A percentile compares a stretch with the other conserved stretches of the same genome.
phyloP scores from a whole-genome alignment of 2,113 vertebrate species.

The Anguilla rostrata region DNA sequence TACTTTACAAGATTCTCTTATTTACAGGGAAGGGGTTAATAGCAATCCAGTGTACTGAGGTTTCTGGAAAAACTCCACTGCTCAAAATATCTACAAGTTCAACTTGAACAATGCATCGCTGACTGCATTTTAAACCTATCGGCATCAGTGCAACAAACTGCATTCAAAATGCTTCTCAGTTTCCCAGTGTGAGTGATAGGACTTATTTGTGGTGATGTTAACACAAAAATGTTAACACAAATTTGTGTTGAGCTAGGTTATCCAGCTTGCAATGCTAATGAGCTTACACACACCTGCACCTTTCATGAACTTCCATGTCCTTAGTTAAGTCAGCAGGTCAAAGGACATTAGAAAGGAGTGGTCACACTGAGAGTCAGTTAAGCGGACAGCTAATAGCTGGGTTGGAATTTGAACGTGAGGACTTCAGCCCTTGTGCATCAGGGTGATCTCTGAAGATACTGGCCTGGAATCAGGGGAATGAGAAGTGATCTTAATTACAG shows the following conservation, averaged over 20 bases:
- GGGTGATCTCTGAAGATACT: not conserved
- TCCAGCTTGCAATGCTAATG: not conserved
- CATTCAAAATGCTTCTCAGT: not conserved
- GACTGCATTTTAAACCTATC: not conserved
- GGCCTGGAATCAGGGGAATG: not conserved
- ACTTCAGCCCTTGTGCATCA: not conserved
- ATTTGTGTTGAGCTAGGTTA: not conserved
- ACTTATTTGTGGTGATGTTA: not conserved
- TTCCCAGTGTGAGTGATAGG: not conserved
- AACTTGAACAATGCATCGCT: slow-evolving; percentile 33
- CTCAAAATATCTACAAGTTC: slow-evolving; percentile 63
- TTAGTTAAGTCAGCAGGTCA: too few relatives aligned
- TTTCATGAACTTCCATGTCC: too few relatives aligned
- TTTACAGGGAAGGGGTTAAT: slow-evolving; percentile 62
- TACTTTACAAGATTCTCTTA: slow-evolving; percentile 63
- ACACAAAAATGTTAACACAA: not conserved
- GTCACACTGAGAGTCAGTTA: not conserved
- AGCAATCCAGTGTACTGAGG: slow-evolving; percentile 58
- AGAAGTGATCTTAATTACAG: not conserved
- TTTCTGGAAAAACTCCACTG: slow-evolving; percentile 41
- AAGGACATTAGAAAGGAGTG: not conserved
- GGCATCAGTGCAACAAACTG: not conserved
- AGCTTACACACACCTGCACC: not conserved
- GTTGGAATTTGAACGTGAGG: not conserved
- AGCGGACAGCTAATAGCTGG: not conserved